Conservation (phyloP, 2,888 invertebrate species). For the Axea sp. region DNA sequence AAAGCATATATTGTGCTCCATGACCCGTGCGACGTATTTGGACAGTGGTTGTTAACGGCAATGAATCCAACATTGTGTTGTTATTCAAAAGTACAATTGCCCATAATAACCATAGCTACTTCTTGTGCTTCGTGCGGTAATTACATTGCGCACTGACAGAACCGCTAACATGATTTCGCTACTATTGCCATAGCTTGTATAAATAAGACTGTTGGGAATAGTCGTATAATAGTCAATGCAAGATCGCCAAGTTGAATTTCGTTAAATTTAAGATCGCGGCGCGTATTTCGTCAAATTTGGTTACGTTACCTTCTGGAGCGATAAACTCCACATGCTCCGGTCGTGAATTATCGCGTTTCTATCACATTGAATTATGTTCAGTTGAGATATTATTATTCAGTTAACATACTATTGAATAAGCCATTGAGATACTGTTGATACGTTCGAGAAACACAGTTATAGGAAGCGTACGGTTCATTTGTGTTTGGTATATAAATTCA, state of each 20-base stretch:
- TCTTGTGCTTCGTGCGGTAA: constrained; percentile 72
- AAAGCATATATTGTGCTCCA: constrained; percentile 69
- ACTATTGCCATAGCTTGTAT: constrained; percentile 64
- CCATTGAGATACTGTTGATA: too few species aligned
- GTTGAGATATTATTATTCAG: too few species aligned
- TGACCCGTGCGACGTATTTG: constrained; percentile 72
- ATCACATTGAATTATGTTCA: too few species aligned
- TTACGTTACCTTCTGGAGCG: too few species aligned
- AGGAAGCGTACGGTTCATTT: too few species aligned
- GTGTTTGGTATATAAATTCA: too few species aligned
- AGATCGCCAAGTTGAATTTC: constrained; percentile 29
- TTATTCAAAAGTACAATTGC: constrained; percentile 73
- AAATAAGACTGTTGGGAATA: constrained; percentile 46
- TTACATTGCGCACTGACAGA: constrained; percentile 70
- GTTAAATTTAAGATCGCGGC: too few species aligned
- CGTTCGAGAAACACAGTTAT: too few species aligned
- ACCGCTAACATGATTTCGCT: constrained; percentile 58
- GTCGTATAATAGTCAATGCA: constrained; percentile 30
- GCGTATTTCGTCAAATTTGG: too few species aligned
- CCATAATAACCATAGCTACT: constrained; percentile 73
- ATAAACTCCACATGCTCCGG: too few species aligned
- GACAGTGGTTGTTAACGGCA: constrained; percentile 75
- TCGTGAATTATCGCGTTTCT: too few species aligned
- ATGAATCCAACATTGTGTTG: constrained; percentile 74
- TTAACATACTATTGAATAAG: too few species aligned